Conservation (phyloP, 2,113 vertebrate genomes). For the Neogale vison region DNA sequence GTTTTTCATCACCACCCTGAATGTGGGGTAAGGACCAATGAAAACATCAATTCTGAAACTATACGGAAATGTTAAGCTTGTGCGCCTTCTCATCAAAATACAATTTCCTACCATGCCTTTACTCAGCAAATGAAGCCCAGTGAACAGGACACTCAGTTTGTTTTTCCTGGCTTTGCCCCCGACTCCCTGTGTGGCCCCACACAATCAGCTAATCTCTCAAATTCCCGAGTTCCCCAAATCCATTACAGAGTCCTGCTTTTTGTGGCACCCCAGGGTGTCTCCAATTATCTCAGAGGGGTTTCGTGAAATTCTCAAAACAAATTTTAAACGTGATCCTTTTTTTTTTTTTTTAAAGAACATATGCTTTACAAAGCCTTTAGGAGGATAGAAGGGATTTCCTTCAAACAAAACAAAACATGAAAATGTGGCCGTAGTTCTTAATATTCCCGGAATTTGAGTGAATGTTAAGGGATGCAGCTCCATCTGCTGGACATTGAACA, state of each 20-base stretch:
- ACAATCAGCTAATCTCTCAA: slow-evolving; percentile 60
- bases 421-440: slow-evolving; percentile 39
- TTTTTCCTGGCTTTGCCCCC: slow-evolving; percentile 37
- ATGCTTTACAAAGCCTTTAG: slow-evolving; percentile 39
- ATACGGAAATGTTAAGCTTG: slow-evolving; percentile 20
- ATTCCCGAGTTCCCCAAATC: slow-evolving; percentile 15
- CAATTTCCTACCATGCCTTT: not conserved
- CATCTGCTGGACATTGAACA: slow-evolving; percentile 67
- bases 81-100: slow-evolving; percentile 20
- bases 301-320: slow-evolving; percentile 60
- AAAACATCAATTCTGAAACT: slow-evolving; percentile 53
- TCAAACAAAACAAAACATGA: slow-evolving; percentile 55
- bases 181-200: slow-evolving; percentile 56
- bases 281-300: slow-evolving; percentile 66
- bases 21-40: not conserved
- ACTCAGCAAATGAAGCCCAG: slow-evolving; percentile 27
- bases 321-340: slow-evolving; percentile 47
- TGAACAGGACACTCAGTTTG: not conserved
- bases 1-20: slow-evolving; percentile 30
- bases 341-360: slow-evolving; percentile 15
- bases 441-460: not conserved
- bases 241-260: slow-evolving; percentile 43
- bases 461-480: slow-evolving; percentile 71
- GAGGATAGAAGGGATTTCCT: slow-evolving; percentile 25
- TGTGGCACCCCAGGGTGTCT: slow-evolving; percentile 31